Percentiles rank a stretch among this genome's conserved stretches.
These are phyloP conservation scores for Callocephalon fimbriatum DNA, from an alignment of 2,113 vertebrate species.

Conservation along the genomic window DNA sequence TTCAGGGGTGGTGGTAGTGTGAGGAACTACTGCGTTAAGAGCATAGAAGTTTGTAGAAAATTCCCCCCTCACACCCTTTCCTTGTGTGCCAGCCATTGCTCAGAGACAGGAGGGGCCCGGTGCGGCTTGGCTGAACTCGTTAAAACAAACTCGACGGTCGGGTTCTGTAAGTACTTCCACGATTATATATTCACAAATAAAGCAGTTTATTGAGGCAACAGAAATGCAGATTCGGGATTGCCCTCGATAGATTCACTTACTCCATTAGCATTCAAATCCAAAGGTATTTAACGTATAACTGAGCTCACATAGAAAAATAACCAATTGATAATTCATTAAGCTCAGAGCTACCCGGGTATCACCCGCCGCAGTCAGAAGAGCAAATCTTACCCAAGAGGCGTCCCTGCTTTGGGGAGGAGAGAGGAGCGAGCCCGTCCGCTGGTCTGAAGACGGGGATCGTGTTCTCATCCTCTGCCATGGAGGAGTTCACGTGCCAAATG, in stretches of 20 bases:
- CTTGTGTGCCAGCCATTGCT: no score
- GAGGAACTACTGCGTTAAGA: neutral
- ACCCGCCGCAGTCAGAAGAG: neutral
- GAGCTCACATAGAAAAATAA: neutral
- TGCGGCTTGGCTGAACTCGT: fast-evolving
- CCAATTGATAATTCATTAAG: neutral
- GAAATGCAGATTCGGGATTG: neutral
- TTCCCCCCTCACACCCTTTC: neutral
- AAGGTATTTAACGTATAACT: neutral
- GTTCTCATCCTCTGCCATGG: neutral
- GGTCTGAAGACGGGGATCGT: neutral
- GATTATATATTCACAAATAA: fast-evolving
- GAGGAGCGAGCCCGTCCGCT: neutral
- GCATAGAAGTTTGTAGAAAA: neutral
- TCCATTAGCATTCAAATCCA: neutral
- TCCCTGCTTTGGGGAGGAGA: neutral
- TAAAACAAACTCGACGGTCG: fast-evolving
- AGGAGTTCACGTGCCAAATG: neutral
- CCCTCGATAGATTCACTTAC: neutral
- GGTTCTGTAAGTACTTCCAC: neutral
- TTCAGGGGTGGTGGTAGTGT: neutral
- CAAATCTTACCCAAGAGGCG: neutral
- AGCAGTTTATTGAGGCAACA: neutral
- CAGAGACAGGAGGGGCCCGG: neutral
- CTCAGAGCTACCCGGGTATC: neutral